Conservation (phyloP, 2,797 vertebrate species). For the Mallotus villosus region DNA sequence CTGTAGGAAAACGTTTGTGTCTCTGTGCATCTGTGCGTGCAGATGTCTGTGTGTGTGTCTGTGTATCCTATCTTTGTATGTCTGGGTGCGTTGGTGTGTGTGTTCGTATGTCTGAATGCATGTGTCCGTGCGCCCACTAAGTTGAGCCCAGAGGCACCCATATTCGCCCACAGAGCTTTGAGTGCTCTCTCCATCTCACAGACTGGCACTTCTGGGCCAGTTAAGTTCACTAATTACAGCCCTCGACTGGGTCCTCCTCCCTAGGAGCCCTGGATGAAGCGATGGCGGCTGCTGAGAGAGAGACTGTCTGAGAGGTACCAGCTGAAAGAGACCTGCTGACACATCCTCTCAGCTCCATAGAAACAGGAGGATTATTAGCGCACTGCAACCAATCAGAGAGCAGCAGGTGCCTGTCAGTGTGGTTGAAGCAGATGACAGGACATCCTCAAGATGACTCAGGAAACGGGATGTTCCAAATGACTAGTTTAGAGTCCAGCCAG, state of each 20-base stretch:
- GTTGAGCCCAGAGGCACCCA: neutral
- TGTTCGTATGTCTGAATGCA: neutral
- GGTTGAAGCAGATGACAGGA: constrained; percentile 45
- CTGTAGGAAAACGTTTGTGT: too few relatives aligned
- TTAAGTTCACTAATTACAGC: constrained; percentile 48
- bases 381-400: constrained; percentile 58
- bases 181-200: neutral
- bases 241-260: constrained; percentile 47
- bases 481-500: constrained; percentile 35
- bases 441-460: constrained; percentile 18
- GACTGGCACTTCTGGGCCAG: constrained; percentile 15
- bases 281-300: neutral
- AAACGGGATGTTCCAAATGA: constrained; percentile 47
- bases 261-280: constrained; percentile 21
- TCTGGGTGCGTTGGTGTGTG: too few relatives aligned
- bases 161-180: neutral
- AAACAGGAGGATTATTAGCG: constrained; percentile 49
- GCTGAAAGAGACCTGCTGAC: neutral
- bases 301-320: neutral
- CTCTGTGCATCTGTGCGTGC: too few relatives aligned
- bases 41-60: too few relatives aligned
- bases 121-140: neutral
- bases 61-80: too few relatives aligned
- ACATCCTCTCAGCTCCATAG: too few relatives aligned
- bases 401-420: constrained; percentile 60